phyloP scores from a whole-genome alignment of 2,113 vertebrate species.

The Daboia siamensis region DNA sequence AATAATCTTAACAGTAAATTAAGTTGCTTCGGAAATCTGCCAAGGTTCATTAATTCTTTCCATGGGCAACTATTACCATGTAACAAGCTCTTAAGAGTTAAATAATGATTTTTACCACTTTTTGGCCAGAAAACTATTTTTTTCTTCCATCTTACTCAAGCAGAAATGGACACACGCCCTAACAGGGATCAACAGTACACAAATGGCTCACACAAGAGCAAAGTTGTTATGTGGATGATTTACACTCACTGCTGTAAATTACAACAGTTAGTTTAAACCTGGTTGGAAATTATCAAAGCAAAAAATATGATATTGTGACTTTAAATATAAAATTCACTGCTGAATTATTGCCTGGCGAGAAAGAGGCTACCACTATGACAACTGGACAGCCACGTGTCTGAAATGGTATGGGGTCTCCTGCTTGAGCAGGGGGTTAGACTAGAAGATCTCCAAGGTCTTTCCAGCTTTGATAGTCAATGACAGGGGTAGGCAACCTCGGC shows the following conservation, averaged over 20 bases:
- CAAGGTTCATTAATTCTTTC: no score
- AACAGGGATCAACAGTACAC: not conserved
- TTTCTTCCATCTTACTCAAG: not conserved
- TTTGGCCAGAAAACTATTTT: not conserved
- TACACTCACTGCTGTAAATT: not conserved
- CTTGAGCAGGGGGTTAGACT: no score
- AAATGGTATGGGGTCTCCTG: no score
- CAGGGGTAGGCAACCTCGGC: no score
- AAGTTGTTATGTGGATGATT: not conserved
- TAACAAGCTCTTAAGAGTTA: not conserved
- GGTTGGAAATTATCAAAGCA: not conserved
- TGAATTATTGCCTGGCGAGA: not conserved
- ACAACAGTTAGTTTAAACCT: not conserved
- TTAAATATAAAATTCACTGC: not conserved
- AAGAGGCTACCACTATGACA: not conserved
- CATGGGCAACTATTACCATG: not conserved
- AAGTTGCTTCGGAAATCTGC: not conserved
- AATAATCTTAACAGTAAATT: not conserved
- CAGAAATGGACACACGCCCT: not conserved
- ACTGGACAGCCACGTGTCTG: not conserved
- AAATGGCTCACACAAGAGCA: not conserved
- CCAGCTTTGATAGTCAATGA: no score
- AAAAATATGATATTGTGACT: not conserved
- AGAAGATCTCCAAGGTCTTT: no score
- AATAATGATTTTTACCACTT: not conserved